Base-by-base conservation (phyloP, 92 coral and sea anemone genomes). In the Epizoanthus scotinus region DNA sequence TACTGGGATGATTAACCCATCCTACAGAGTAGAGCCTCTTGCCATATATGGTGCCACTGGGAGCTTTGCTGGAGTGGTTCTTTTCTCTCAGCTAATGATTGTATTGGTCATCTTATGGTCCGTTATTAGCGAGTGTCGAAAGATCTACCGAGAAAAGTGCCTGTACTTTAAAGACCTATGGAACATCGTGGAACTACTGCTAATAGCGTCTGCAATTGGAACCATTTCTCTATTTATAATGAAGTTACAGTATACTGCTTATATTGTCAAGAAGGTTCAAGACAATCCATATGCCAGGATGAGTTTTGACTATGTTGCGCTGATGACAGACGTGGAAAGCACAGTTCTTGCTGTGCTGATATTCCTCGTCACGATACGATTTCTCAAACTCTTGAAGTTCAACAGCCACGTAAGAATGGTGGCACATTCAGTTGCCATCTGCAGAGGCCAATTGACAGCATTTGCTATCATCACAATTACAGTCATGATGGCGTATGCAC, bases 241-340 rank as follows among this genome's bases (percentile, higher is more conserved):
- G 78, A 90, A 90, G 61, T 67, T 89, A 62, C 78, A 85, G 22
- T 89, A 89, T 58, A 92, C 89, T 1, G 73, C 85, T 54, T 64
- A 59, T 6, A 80, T 94, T 9, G 60, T 94, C 14, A 73, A 65
- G 57, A 82, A 90, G 25, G 90, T 91, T 0, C 89, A 88, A 34
- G 90, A 78, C 4, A 93, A 94, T 28, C 98, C 98, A 6, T 94
- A 90, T 61, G 86, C 91, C 2, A 83, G 97, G 47, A 90, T 91
- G 90, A 94, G 97, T 67, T 94, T 94, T 66, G 97, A 94, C 82
- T 94, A 90, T 69, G 93, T 94, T 56, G 85, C 81, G n/a, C 73
- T 81, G 27, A 83, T 92, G 74, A 91, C 92, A 10, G 91, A 88
- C 75, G 72, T 92, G 6, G 94, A 83, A 56, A 90, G 88, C 17